Conservation (phyloP, 2,113 vertebrate genomes). For the Acrocephalus kingi region DNA sequence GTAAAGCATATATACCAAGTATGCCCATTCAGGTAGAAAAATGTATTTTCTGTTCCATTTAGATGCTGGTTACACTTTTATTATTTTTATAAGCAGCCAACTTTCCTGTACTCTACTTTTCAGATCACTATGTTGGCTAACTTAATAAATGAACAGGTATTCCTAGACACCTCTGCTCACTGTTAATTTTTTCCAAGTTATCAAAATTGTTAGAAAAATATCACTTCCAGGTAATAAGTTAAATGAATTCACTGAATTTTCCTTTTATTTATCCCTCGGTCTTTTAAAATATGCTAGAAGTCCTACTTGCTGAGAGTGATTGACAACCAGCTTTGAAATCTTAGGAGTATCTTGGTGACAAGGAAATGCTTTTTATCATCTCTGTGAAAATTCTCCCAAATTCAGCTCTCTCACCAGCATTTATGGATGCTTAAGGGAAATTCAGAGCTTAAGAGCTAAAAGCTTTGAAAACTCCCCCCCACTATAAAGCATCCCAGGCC, state of each 20-base stretch:
- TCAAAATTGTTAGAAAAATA: background rate
- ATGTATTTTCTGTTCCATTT: background rate
- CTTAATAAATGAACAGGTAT: background rate
- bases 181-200: background rate
- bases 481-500: background rate
- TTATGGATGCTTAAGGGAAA: background rate
- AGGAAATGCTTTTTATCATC: constrained; percentile 19
- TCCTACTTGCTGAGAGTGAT: background rate
- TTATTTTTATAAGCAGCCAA: background rate
- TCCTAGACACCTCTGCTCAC: background rate
- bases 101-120: background rate
- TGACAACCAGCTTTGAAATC: constrained; percentile 33
- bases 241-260: background rate
- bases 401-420: background rate
- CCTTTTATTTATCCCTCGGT: background rate
- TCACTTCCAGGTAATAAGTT: background rate
- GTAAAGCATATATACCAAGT: background rate
- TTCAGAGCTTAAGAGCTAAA: background rate
- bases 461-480: background rate
- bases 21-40: background rate
- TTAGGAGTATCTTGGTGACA: background rate
- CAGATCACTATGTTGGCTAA: background rate
- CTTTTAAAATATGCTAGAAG: background rate
- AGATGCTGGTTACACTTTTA: background rate
- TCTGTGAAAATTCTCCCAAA: background rate